Conservation (phyloP, 64 coral and sea anemone genomes). For the Anthopleura sola region DNA sequence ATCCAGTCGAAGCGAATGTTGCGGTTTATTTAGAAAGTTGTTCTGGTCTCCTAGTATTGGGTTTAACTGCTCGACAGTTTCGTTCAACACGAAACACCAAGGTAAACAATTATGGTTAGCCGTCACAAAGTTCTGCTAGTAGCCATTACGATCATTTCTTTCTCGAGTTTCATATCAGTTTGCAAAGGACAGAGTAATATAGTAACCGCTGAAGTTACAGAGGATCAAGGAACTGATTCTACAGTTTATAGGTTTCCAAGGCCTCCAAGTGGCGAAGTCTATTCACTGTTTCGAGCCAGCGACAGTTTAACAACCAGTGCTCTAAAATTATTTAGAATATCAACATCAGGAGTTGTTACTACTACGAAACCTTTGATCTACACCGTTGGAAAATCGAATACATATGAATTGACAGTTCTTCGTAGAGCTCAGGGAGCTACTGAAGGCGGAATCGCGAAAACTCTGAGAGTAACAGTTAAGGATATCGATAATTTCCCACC, state of each 20-base stretch:
- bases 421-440: slow-evolving; percentile 44
- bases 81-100: slow-evolving; percentile 26
- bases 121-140: background rate
- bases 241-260: slow-evolving; percentile 4
- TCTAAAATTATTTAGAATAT: slow-evolving; percentile 58
- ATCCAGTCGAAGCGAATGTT: background rate
- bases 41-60: background rate
- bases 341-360: slow-evolving; percentile 53
- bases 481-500: slow-evolving; percentile 80
- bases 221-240: slow-evolving; percentile 13
- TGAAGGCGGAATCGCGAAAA: slow-evolving; percentile 60
- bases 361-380: slow-evolving; percentile 62
- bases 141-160: background rate
- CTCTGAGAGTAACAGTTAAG: slow-evolving; percentile 51
- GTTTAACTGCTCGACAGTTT: slow-evolving; percentile 11
- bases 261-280: slow-evolving; percentile 34
- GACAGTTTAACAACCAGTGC: slow-evolving; percentile 30
- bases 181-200: slow-evolving; percentile 15
- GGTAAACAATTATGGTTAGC: slow-evolving; percentile 21
- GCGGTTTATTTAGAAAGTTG: slow-evolving; percentile 4
- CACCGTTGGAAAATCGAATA: slow-evolving; percentile 53
- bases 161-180: background rate
- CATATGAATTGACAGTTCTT: slow-evolving; percentile 66
- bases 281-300: slow-evolving; percentile 35
- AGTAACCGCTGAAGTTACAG: background rate